Evolutionary conservation across 2,113 vertebrate species (phyloP), one percentile per base, ranked within the genome.

Genomic region (Cichladusa arquata): DNA sequence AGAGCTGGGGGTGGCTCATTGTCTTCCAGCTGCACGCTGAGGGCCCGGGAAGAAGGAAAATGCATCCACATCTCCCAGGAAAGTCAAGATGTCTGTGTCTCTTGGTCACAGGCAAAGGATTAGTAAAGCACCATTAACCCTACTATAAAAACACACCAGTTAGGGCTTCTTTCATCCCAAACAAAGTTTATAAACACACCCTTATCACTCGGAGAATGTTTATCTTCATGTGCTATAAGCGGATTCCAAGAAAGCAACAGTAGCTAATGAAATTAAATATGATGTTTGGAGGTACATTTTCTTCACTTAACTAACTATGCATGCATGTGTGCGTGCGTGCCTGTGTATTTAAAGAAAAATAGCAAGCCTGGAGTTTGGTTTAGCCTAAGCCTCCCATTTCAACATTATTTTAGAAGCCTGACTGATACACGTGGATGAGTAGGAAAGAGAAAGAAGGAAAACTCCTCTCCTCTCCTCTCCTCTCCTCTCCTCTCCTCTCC

Each of bases 111-210:
- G 95, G 96, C 93, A 86, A 81, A 85, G 95, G 95, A 97, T 98
- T 97, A 98, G 97, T 89, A 96, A 97, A 97, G 97, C 92, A 92
- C 93, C 96, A 96, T 98, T 97, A 98, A 97, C 97, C 87, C 89
- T 93, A 94, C 92, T 96, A 86, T 89, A 93, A 97, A 98, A 97
- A 97, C 95, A 97, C 95, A 93, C 62, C 90, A 93, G 87, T 91
- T 86, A 77, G 72, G 69, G 38, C 47, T 97, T 97, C 98, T 98
- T 98, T 98, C 96, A 97, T 97, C 97, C 95, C 95, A 96, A 97
- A 95, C 66, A 47, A 90, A 96, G 93, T 96, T 97, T 97, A 97
- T 97, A 98, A 97, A 98, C 96, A 97, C 50, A 73, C 51, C 70
- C 90, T 97, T 98, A 97, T 97, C 97, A 95, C 95, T 96, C 6